A percentile compares a stretch with the other conserved stretches of the same genome.
These are phyloP conservation scores for Plebejus anna DNA, from an alignment of 2,888 invertebrate genomes.

Conservation along the genomic window DNA sequence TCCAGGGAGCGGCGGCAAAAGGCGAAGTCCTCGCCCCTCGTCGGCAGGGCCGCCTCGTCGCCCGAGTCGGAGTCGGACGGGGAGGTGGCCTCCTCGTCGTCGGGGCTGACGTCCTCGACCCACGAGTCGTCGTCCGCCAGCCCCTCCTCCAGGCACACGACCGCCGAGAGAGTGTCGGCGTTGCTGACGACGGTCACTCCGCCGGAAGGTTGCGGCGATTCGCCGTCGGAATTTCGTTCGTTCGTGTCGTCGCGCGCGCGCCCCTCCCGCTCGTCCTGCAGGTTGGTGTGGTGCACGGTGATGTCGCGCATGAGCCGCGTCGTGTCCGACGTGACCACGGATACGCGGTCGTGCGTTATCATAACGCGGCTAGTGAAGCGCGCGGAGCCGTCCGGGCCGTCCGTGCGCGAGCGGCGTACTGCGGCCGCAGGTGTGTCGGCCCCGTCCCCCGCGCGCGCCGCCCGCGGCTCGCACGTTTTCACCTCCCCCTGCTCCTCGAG, in stretches of 20 bases:
- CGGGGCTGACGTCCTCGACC: constrained; percentile 93
- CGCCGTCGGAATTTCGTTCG: constrained; percentile 70
- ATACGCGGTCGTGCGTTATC: constrained; percentile 91
- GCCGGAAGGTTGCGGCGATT: constrained; percentile 70
- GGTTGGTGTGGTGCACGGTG: constrained; percentile 83
- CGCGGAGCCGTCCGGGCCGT: constrained; percentile 80
- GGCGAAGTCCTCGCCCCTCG: constrained; percentile 89
- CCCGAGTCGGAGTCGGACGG: constrained; percentile 85
- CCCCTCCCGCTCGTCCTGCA: constrained; percentile 71
- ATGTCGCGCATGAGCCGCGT: constrained; percentile 85
- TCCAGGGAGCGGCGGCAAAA: constrained; percentile 91
- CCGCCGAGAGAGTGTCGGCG: constrained; percentile 84
- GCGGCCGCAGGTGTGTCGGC: constrained; percentile 73
- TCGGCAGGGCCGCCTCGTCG: constrained; percentile 83
- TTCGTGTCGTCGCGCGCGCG: constrained; percentile 58
- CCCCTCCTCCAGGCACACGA: constrained; percentile 90
- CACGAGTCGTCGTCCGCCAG: constrained; percentile 94
- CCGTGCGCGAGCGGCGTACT: constrained; percentile 78
- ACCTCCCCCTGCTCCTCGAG: constrained; percentile 70
- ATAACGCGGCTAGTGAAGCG: constrained; percentile 93
- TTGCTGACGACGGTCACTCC: constrained; percentile 86
- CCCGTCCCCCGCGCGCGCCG: constrained; percentile 71
- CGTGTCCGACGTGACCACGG: constrained; percentile 87
- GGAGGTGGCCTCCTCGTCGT: constrained; percentile 86
- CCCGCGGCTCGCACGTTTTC: constrained; percentile 68